Percentiles rank a stretch among this genome's conserved stretches.
These are phyloP conservation scores for Capitella teleta DNA, from an alignment of 1,140 invertebrate genomes.

Conservation along the genomic window DNA sequence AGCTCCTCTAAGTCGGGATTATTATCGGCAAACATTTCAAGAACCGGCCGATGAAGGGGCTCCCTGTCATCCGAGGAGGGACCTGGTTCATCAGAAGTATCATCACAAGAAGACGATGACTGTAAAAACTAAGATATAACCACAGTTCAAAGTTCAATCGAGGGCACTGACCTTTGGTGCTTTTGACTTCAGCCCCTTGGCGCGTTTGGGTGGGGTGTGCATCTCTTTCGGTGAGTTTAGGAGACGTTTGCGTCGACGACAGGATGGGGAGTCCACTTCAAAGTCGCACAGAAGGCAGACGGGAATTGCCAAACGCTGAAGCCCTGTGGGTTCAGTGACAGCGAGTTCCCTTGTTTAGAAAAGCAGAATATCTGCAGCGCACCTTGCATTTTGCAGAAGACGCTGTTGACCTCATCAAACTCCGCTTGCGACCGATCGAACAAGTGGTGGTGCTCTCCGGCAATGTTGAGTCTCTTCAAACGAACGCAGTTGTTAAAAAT, in stretches of 20 bases:
- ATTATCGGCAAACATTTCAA: background rate
- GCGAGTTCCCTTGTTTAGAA: background rate
- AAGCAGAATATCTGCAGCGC: background rate
- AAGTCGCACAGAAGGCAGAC: background rate
- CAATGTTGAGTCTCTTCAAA: background rate
- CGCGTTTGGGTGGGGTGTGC: no score
- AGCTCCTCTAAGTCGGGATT: conserved; percentile 8
- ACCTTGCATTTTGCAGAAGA: background rate
- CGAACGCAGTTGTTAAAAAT: background rate
- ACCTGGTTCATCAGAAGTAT: no score
- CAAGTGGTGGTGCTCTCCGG: conserved; percentile 1
- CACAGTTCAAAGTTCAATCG: no score
- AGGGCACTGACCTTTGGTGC: no score
- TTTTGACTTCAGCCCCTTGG: no score
- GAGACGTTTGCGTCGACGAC: no score
- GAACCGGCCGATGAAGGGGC: no score
- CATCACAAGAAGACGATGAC: no score
- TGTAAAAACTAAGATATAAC: no score
- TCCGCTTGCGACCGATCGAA: background rate
- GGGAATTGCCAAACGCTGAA: background rate
- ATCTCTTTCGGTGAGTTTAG: no score
- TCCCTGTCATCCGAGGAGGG: no score
- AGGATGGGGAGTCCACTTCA: no score
- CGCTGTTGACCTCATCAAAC: background rate
- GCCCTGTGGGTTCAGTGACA: background rate